Percentiles rank a stretch among this genome's conserved stretches.
phyloP scores from a whole-genome alignment of 2,888 invertebrate genomes.

The Melanchra persicariae region DNA sequence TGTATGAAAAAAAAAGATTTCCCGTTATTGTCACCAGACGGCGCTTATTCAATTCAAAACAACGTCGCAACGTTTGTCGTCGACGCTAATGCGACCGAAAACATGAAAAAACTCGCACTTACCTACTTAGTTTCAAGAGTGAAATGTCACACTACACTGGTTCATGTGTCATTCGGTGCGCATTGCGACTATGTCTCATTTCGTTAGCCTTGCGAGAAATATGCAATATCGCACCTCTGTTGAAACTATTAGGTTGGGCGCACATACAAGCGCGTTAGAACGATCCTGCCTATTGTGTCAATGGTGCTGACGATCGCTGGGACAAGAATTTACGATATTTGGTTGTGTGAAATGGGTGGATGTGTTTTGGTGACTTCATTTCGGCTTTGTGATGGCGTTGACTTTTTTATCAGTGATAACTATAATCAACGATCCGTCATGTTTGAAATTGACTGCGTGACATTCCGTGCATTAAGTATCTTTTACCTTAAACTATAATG shows the following conservation, averaged over 20 bases:
- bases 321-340: slow-evolving; percentile 13
- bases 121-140: too few relatives aligned
- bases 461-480: too few relatives aligned
- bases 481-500: too few relatives aligned
- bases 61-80: too few relatives aligned
- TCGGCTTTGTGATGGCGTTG: neutral
- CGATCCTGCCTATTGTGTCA: neutral
- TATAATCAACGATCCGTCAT: too few relatives aligned
- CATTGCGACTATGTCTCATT: slow-evolving; percentile 12
- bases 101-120: too few relatives aligned
- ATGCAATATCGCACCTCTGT: slow-evolving; percentile 33
- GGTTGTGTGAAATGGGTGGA: neutral
- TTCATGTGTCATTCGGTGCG: neutral
- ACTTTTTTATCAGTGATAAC: too few relatives aligned
- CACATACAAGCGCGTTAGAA: slow-evolving; percentile 2
- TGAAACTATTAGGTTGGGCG: slow-evolving; percentile 3
- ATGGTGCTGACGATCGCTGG: slow-evolving; percentile 11
- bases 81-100: too few relatives aligned
- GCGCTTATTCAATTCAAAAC: too few relatives aligned
- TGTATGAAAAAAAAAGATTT: too few relatives aligned
- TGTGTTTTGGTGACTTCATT: neutral
- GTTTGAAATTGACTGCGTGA: too few relatives aligned
- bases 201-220: slow-evolving; percentile 35
- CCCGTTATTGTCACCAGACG: too few relatives aligned
- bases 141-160: slow-evolving; percentile 9